phyloP scores from a whole-genome alignment of 2,113 vertebrate species.

The Syngnathus typhle region DNA sequence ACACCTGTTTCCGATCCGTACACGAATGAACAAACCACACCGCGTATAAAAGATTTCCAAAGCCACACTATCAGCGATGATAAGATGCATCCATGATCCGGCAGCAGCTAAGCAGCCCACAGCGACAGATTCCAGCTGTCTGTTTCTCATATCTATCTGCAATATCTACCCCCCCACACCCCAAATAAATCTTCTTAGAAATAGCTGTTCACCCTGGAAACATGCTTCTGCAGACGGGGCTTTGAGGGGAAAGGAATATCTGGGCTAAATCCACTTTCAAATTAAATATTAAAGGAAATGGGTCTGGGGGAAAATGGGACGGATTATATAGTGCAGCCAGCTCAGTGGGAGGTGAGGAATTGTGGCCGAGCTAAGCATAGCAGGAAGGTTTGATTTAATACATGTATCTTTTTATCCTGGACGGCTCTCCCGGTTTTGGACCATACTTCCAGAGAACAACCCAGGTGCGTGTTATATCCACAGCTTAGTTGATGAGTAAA shows the following conservation, averaged over 20 bases:
- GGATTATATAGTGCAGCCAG: constrained; percentile 5
- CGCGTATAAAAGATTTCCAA: constrained; percentile 18
- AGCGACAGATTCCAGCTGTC: constrained; percentile 60
- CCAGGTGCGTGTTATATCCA: too few relatives aligned
- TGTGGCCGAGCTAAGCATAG: too few relatives aligned
- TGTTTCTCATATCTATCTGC: constrained; percentile 55
- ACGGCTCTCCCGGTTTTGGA: too few relatives aligned
- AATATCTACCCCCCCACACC: constrained; percentile 42
- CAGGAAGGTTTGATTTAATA: too few relatives aligned
- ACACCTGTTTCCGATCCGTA: constrained; percentile 7
- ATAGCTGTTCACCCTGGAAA: constrained; percentile 43
- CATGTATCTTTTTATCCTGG: too few relatives aligned
- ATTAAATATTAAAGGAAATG: constrained; percentile 24
- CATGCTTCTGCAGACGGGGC: constrained; percentile 17
- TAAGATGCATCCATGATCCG: constrained; percentile 46
- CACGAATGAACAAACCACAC: constrained; percentile 9
- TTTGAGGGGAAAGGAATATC: constrained; percentile 14
- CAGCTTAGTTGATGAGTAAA: too few relatives aligned
- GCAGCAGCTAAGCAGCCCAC: constrained; percentile 47
- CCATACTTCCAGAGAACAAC: too few relatives aligned
- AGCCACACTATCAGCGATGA: constrained; percentile 24
- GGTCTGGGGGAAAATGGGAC: neutral
- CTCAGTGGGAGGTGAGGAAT: constrained; percentile 4
- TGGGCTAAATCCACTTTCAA: constrained; percentile 4
- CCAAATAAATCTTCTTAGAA: constrained; percentile 49